A percentile compares a stretch with the other conserved stretches of the same genome.
Evolutionary conservation across 2,888 invertebrate species (phyloP).

Genomic region (Ecliptopera silaceata): DNA sequence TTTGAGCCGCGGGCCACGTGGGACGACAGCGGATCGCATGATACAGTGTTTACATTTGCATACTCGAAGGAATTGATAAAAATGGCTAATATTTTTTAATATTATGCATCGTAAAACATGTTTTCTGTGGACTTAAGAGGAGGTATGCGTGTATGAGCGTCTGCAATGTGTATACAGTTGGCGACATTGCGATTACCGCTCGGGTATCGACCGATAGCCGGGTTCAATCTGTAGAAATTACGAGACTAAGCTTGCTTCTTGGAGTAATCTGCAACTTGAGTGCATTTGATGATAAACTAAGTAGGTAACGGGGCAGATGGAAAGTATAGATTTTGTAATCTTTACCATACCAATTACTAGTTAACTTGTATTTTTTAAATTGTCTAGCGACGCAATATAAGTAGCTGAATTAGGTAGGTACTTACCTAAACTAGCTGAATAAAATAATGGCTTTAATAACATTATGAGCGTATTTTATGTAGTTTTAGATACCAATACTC

Average conservation of each 20-base stretch:
- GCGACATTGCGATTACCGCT: slow-evolving; percentile 8
- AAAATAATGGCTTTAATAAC: too few relatives aligned
- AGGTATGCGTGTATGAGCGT: not conserved
- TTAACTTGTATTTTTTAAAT: too few relatives aligned
- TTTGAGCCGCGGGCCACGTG: slow-evolving; percentile 40
- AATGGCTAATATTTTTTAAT: too few relatives aligned
- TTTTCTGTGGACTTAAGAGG: too few relatives aligned
- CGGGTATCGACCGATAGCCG: slow-evolving; percentile 18
- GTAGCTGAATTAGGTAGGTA: too few relatives aligned
- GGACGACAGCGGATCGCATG: slow-evolving; percentile 21
- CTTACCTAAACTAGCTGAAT: too few relatives aligned
- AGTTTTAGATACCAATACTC: too few relatives aligned
- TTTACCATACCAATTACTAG: too few relatives aligned
- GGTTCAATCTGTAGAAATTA: slow-evolving; percentile 9
- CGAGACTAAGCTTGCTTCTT: not conserved
- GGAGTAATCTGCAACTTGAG: slow-evolving; percentile 1
- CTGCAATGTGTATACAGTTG: not conserved
- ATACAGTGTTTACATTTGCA: slow-evolving; percentile 17
- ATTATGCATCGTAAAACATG: too few relatives aligned
- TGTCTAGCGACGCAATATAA: too few relatives aligned
- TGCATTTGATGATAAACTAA: slow-evolving; percentile 4
- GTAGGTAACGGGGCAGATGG: not conserved
- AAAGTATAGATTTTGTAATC: not conserved
- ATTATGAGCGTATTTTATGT: too few relatives aligned
- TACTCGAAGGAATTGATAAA: slow-evolving; percentile 12